Percentiles rank a stretch among this genome's conserved stretches.
These are phyloP conservation scores for Tylochromis polylepis DNA, from an alignment of 2,113 vertebrate genomes.

Conservation along the genomic window DNA sequence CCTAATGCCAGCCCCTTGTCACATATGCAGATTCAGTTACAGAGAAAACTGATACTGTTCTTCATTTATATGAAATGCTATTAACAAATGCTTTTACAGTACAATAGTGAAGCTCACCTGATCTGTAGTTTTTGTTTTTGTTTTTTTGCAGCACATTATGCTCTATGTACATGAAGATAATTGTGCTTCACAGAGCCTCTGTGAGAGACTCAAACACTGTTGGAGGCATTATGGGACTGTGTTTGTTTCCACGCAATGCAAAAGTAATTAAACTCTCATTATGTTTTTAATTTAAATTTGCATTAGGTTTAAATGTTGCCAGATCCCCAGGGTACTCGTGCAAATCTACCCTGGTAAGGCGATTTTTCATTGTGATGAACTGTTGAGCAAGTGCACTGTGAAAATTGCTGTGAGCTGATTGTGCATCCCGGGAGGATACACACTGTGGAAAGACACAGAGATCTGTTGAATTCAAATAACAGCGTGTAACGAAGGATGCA, in stretches of 20 bases:
- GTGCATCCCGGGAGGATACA: neutral
- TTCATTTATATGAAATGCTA: neutral
- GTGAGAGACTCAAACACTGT: neutral
- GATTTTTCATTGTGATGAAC: neutral
- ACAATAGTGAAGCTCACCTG: neutral
- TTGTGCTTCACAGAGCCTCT: neutral
- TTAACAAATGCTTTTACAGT: neutral
- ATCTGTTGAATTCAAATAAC: constrained; percentile 35
- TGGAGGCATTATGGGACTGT: neutral
- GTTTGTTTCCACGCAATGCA: neutral
- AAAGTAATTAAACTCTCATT: constrained; percentile 14
- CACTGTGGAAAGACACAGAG: neutral
- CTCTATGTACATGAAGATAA: neutral
- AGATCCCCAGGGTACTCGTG: neutral
- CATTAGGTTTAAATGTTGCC: neutral
- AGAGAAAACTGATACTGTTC: neutral
- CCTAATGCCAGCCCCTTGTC: neutral
- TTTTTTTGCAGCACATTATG: neutral
- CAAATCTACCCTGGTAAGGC: neutral
- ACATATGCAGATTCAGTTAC: neutral
- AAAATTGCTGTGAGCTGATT: neutral
- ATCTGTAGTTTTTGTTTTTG: neutral
- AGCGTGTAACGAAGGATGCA: neutral
- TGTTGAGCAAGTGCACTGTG: neutral
- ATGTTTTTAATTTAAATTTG: neutral